These are phyloP conservation scores for Caranx melampygus DNA, from an alignment of 2,113 vertebrate species.

Conservation along the genomic window DNA sequence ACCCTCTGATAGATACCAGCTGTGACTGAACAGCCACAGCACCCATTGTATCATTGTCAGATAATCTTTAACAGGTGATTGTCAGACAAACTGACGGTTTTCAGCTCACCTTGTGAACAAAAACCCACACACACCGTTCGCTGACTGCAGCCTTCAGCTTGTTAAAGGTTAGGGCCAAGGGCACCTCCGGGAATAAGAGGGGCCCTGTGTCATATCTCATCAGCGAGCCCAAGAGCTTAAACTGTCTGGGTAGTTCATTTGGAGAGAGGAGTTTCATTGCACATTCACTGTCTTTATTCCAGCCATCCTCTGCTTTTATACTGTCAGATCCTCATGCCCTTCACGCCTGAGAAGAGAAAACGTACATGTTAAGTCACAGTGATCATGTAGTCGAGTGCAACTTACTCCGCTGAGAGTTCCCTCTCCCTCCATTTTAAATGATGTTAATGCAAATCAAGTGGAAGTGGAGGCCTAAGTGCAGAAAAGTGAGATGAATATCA, in stretches of 20 bases:
- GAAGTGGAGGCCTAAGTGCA: conserved; percentile 59
- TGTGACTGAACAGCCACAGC: background rate
- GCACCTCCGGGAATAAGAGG: conserved; percentile 24
- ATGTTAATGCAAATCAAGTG: conserved; percentile 76
- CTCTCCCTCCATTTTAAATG: conserved; percentile 65
- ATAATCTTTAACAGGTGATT: background rate
- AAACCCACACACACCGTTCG: conserved; percentile 4
- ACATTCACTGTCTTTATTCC: conserved; percentile 33
- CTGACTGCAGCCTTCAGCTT: background rate
- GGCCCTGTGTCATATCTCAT: conserved; percentile 46
- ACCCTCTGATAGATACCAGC: background rate
- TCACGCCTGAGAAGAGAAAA: conserved; percentile 65
- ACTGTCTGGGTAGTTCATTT: conserved; percentile 51
- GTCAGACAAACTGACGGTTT: background rate
- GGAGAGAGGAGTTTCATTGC: conserved; percentile 19
- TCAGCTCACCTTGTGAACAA: conserved; percentile 1
- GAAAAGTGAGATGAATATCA: conserved; percentile 73
- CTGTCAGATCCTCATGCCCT: conserved; percentile 63
- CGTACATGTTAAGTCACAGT: conserved; percentile 67
- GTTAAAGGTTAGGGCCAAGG: conserved; percentile 39
- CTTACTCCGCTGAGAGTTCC: conserved; percentile 56
- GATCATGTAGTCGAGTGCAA: conserved; percentile 62
- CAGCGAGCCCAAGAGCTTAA: conserved; percentile 28
- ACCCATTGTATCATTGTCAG: background rate
- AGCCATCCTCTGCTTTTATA: conserved; percentile 37